Evolutionary conservation across 2,888 invertebrate species (phyloP).

Genomic region (Temnothorax ravouxi): DNA sequence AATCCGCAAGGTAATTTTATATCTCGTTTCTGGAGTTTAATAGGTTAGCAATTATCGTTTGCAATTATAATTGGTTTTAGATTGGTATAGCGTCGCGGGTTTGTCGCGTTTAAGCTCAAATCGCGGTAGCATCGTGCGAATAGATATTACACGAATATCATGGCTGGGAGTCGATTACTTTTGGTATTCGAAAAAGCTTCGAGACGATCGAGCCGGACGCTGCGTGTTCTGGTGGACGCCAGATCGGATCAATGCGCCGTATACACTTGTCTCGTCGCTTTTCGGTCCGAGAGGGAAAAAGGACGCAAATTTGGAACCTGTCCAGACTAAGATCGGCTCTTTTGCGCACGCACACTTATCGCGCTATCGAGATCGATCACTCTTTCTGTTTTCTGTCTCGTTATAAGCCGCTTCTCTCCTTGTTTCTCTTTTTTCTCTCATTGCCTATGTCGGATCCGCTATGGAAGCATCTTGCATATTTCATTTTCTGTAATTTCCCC

Average conservation of each 20-base stretch:
- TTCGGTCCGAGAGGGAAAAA: slow-evolving; percentile 46
- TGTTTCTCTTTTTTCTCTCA: slow-evolving; percentile 42
- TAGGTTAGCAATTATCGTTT: background rate
- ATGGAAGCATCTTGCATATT: slow-evolving; percentile 29
- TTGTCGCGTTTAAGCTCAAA: background rate
- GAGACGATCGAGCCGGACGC: slow-evolving; percentile 63
- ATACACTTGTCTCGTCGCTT: slow-evolving; percentile 59
- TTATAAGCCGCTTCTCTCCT: slow-evolving; percentile 40
- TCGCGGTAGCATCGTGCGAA: background rate
- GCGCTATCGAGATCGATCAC: slow-evolving; percentile 52
- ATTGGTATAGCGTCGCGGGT: background rate
- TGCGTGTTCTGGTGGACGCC: slow-evolving; percentile 66
- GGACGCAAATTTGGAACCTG: slow-evolving; percentile 75
- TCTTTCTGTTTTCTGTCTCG: slow-evolving; percentile 47
- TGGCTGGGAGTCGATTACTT: slow-evolving; percentile 61
- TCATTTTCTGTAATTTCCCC: background rate
- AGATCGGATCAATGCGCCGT: slow-evolving; percentile 75
- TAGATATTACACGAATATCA: slow-evolving; percentile 23
- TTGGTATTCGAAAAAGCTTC: slow-evolving; percentile 52
- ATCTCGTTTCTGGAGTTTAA: background rate
- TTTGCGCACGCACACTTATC: slow-evolving; percentile 40
- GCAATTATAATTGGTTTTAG: background rate
- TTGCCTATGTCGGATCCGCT: slow-evolving; percentile 50
- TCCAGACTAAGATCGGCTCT: slow-evolving; percentile 64
- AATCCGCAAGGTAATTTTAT: background rate